A percentile compares a stretch with the other conserved stretches of the same genome.
Evolutionary conservation across 2,888 invertebrate genomes (phyloP).

Genomic region (Zelleria hepariella): DNA sequence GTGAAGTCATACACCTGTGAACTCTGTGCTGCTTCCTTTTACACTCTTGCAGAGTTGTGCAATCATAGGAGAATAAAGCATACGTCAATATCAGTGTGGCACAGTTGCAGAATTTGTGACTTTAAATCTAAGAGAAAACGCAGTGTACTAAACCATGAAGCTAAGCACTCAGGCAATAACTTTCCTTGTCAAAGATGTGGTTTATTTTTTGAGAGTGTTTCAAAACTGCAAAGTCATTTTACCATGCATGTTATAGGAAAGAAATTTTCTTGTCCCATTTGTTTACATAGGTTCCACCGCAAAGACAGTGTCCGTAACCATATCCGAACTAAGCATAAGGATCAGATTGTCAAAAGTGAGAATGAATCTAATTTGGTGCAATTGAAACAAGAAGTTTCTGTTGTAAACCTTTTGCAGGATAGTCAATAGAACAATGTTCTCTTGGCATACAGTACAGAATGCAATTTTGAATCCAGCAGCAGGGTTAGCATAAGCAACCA

Average conservation of each 20-base stretch:
- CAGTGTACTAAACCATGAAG: constrained; percentile 30
- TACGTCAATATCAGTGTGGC: constrained; percentile 23
- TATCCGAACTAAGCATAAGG: constrained; percentile 17
- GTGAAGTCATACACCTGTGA: constrained; percentile 44
- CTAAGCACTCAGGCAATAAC: constrained; percentile 33
- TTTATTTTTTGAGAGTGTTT: constrained; percentile 31
- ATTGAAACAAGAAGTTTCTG: neutral
- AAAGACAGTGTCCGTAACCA: constrained; percentile 28
- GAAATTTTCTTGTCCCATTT: constrained; percentile 35
- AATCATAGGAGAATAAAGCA: constrained; percentile 41
- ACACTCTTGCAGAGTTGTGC: constrained; percentile 36
- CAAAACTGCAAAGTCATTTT: constrained; percentile 35
- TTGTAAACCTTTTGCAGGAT: neutral
- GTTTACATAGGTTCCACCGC: constrained; percentile 33
- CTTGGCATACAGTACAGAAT: too few species aligned
- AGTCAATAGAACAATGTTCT: too few species aligned
- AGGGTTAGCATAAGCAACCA: too few species aligned
- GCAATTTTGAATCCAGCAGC: too few species aligned
- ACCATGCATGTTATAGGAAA: constrained; percentile 38
- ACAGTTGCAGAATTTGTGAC: constrained; percentile 38
- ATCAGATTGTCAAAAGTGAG: neutral
- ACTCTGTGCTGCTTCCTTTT: constrained; percentile 43
- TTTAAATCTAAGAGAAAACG: constrained; percentile 26
- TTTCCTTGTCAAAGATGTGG: constrained; percentile 42
- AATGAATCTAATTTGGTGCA: neutral